phyloP scores from a whole-genome alignment of 2,888 invertebrate species.

The Eilema sororculum region DNA sequence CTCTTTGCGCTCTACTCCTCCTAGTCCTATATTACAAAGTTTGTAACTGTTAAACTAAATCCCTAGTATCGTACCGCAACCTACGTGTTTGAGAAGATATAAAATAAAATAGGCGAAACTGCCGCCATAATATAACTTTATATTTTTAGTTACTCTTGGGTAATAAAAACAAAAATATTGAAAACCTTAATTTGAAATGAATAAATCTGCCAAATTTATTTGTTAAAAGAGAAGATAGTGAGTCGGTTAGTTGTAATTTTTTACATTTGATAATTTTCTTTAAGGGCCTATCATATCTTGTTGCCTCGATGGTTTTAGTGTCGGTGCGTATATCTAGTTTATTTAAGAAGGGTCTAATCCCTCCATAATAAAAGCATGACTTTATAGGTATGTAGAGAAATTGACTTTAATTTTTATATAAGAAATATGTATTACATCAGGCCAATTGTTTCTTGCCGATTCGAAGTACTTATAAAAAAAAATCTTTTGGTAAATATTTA shows the following conservation, averaged over 20 bases:
- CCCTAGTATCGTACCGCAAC: not conserved
- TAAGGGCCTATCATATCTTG: not conserved
- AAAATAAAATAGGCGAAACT: not conserved
- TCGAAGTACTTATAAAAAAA: not conserved
- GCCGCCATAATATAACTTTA: not conserved
- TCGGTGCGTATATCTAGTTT: conserved; percentile 14
- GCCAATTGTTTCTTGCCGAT: conserved; percentile 26
- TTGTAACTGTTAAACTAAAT: not conserved
- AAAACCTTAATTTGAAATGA: conserved; percentile 3
- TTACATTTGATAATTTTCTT: too few relatives aligned
- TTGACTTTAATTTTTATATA: conserved; percentile 9
- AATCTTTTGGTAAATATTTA: conserved; percentile 28
- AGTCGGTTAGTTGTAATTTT: too few relatives aligned
- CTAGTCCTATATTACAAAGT: not conserved
- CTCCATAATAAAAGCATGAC: conserved; percentile 10
- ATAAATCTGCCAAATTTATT: not conserved
- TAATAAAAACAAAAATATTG: not conserved
- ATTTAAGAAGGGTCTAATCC: not conserved
- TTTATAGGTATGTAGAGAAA: conserved; percentile 9
- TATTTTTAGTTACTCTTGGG: not conserved
- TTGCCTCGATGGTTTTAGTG: not conserved
- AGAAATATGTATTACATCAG: conserved; percentile 10
- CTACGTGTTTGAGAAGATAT: not conserved
- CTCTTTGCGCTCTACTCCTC: not conserved
- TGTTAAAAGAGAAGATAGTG: not conserved